Evolutionary conservation across 37 sponge, comb jelly and placozoan genomes (phyloP), one percentile per base, ranked within the genome.

Genomic region (Crambe crambe): DNA sequence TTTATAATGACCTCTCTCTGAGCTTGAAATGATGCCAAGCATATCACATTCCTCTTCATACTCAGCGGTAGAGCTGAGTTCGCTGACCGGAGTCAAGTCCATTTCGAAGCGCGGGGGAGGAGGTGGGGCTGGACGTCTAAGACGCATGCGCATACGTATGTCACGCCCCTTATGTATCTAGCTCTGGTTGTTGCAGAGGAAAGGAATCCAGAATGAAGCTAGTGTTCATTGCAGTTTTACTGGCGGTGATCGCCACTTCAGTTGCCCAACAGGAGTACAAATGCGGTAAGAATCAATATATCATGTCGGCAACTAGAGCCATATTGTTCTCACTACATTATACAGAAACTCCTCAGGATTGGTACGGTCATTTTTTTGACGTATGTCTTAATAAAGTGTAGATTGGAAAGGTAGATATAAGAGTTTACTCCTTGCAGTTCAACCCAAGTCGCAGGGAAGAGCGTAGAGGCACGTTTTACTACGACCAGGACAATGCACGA

Each of bases 291-390:
- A 34, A 3, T 0, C 30, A n/a, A n/a, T n/a, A n/a, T n/a, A n/a
- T n/a, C n/a, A n/a, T n/a, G n/a, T n/a, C n/a, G n/a, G 21, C 1
- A 1, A 1, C 23, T 37, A 1, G 42, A 36, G 27, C 6, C 1
- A 23, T 35, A 34, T 34, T 56, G 4, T 29, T 61, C 15, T 5
- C 63, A 23, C 63, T 29, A 29, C 5, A 29, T 61, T 29, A 29
- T 60, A 1, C 68, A 86, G 86, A 62, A 36, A 35, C 79, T 29
- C 86, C 86, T 3, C 36, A 54, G 9, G 43, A 56, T 25, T 86
- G 79, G 79, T 58, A 86, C 25, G 74, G 40, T 37, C 43, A 44
- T 23, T 12, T 73, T 18, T 29, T 86, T 23, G 66, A 72, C 77
- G 85, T 84, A 84, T 21, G 47, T 6, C 8, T 1, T 6, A 34